Evolutionary conservation across 2,888 invertebrate species (phyloP).

Genomic region (Cylloceria caligata): DNA sequence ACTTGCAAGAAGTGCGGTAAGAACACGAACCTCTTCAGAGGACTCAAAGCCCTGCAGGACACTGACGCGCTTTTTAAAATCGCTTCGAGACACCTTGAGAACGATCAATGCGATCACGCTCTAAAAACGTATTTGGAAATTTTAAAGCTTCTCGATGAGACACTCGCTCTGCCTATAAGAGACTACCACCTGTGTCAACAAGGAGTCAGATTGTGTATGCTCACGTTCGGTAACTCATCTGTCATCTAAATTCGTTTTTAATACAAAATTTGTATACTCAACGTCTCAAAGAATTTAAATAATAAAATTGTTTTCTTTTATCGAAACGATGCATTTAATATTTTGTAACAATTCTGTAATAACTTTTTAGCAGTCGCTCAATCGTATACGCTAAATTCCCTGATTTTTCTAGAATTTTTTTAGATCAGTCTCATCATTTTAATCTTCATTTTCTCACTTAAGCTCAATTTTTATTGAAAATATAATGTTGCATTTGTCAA

Average conservation of each 20-base stretch:
- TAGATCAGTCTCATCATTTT: too few species aligned
- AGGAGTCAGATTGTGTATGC: conserved; percentile 89
- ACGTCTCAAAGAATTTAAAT: background rate
- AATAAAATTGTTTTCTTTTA: background rate
- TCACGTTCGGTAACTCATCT: conserved; percentile 87
- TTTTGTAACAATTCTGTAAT: too few species aligned
- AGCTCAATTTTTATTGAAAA: too few species aligned
- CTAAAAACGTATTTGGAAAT: conserved; percentile 88
- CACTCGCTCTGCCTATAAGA: conserved; percentile 89
- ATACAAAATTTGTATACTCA: background rate
- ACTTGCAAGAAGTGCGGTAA: conserved; percentile 89
- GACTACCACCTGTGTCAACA: conserved; percentile 92
- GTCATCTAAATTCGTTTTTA: conserved; percentile 56
- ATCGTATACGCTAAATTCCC: too few species aligned
- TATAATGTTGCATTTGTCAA: too few species aligned
- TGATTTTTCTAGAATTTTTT: too few species aligned
- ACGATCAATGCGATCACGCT: conserved; percentile 88
- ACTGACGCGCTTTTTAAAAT: conserved; percentile 89
- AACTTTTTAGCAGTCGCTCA: too few species aligned
- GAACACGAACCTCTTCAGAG: conserved; percentile 90
- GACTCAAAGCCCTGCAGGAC: conserved; percentile 91
- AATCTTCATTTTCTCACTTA: too few species aligned
- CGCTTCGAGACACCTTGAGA: conserved; percentile 87
- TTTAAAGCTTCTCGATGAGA: conserved; percentile 88
- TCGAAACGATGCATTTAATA: background rate